A percentile compares a stretch with the other conserved stretches of the same genome.
Evolutionary conservation across 2,113 vertebrate genomes (phyloP).

Genomic region (Bujurquina vittata): DNA sequence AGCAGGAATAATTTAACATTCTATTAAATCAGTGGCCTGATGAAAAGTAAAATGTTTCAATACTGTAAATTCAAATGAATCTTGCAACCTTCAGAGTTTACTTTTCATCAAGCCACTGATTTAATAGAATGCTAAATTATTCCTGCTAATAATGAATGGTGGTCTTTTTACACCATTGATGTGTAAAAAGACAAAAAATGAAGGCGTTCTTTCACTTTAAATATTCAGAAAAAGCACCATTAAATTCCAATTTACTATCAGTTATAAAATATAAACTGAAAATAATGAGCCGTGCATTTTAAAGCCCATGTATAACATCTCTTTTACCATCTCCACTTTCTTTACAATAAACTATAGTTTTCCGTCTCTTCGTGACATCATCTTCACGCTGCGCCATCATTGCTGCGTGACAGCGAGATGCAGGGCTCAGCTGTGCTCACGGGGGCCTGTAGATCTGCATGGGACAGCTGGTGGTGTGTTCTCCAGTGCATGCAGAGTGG

Average conservation of each 20-base stretch:
- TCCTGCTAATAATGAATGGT: too few relatives aligned
- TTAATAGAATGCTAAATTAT: too few relatives aligned
- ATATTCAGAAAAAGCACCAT: not conserved
- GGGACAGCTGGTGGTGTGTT: conserved; percentile 7
- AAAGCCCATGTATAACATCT: not conserved
- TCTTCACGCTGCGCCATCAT: not conserved
- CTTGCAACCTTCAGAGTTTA: too few relatives aligned
- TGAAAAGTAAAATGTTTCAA: too few relatives aligned
- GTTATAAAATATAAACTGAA: not conserved
- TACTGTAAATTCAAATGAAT: too few relatives aligned
- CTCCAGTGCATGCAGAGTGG: conserved; percentile 29
- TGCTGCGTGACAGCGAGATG: conserved; percentile 33
- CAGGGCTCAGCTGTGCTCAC: conserved; percentile 10
- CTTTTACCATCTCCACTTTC: not conserved
- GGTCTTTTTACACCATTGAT: too few relatives aligned
- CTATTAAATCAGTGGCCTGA: too few relatives aligned
- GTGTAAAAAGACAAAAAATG: too few relatives aligned
- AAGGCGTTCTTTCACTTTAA: not conserved
- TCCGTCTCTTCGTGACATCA: not conserved
- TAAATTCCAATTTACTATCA: not conserved
- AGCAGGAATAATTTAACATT: too few relatives aligned
- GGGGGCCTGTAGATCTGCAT: conserved; percentile 7
- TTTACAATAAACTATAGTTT: too few relatives aligned
- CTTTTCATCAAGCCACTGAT: too few relatives aligned
- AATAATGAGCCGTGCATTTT: not conserved